Conservation (phyloP, 2,888 invertebrate genomes). For the Chaetogeoica ovagalla region DNA sequence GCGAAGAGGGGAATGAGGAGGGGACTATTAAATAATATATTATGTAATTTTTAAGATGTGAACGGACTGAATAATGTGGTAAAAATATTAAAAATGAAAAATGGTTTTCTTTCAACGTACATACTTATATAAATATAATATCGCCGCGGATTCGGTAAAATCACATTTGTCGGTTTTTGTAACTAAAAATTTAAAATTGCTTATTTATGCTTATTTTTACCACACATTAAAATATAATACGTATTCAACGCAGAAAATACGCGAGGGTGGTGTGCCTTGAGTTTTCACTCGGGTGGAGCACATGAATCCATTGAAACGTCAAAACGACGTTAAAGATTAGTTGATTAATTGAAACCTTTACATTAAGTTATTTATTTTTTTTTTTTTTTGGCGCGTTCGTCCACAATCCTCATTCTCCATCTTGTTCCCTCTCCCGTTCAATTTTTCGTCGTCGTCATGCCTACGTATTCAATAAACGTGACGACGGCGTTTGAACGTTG, state of each 20-base stretch:
- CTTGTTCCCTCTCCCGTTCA: not conserved
- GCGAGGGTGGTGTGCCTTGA: not conserved
- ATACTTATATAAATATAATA: not conserved
- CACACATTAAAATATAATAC: slow-evolving; percentile 32
- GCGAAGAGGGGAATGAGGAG: too few species aligned
- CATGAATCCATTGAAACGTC: slow-evolving; percentile 51
- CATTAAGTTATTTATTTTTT: slow-evolving; percentile 28
- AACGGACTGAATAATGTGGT: too few species aligned
- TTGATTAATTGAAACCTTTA: slow-evolving; percentile 50
- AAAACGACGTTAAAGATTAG: slow-evolving; percentile 44
- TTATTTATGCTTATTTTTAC: slow-evolving; percentile 35
- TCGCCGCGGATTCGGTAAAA: too few species aligned
- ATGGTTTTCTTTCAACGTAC: too few species aligned
- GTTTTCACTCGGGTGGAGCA: slow-evolving; percentile 28
- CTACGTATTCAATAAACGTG: slow-evolving; percentile 26
- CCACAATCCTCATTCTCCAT: not conserved
- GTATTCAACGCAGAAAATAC: not conserved
- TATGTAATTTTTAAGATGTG: too few species aligned
- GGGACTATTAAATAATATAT: too few species aligned
- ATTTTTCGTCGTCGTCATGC: not conserved
- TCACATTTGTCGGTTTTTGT: slow-evolving; percentile 38
- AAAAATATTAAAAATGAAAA: too few species aligned
- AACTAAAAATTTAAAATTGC: slow-evolving; percentile 36
- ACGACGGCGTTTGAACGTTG: not conserved
- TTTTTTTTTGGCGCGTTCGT: not conserved